These are phyloP conservation scores for Trichomycterus rosablanca DNA, from an alignment of 2,113 vertebrate genomes.

Conservation along the genomic window DNA sequence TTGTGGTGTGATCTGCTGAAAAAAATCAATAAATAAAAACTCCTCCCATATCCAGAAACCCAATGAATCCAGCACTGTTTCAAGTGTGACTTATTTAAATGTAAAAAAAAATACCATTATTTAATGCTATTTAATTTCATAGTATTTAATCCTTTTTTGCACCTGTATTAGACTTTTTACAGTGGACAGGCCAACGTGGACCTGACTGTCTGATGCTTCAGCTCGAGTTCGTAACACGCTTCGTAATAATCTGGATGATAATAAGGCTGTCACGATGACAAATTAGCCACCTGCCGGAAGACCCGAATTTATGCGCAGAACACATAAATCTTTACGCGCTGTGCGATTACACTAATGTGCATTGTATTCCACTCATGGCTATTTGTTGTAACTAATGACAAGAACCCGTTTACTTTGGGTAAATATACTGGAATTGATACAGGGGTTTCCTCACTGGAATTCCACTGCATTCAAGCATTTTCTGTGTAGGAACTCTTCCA, in stretches of 20 bases:
- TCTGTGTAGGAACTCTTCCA: background rate
- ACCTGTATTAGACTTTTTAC: too few species aligned
- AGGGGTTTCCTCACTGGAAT: background rate
- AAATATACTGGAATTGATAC: slow-evolving; percentile 20
- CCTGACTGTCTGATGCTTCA: background rate
- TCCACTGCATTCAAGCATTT: slow-evolving; percentile 12
- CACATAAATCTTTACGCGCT: slow-evolving; percentile 37
- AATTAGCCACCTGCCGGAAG: slow-evolving; percentile 38
- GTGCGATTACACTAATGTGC: slow-evolving; percentile 32
- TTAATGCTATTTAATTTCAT: too few species aligned
- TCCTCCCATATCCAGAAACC: too few species aligned
- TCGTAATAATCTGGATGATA: slow-evolving; percentile 42
- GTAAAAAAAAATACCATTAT: too few species aligned
- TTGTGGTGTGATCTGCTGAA: too few species aligned
- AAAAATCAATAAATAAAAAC: too few species aligned
- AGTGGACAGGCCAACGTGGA: slow-evolving; percentile 17
- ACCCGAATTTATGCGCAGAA: slow-evolving; percentile 39
- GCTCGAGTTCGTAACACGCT: slow-evolving; percentile 34
- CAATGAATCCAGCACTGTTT: too few species aligned
- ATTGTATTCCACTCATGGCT: slow-evolving; percentile 32
- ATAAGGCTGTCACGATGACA: slow-evolving; percentile 42
- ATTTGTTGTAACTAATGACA: slow-evolving; percentile 37
- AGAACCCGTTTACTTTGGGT: slow-evolving; percentile 24
- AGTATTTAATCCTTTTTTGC: too few species aligned
- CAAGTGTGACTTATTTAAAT: too few species aligned